Conservation (phyloP, 2,888 invertebrate genomes). For the Dryocosmus kuriphilus region DNA sequence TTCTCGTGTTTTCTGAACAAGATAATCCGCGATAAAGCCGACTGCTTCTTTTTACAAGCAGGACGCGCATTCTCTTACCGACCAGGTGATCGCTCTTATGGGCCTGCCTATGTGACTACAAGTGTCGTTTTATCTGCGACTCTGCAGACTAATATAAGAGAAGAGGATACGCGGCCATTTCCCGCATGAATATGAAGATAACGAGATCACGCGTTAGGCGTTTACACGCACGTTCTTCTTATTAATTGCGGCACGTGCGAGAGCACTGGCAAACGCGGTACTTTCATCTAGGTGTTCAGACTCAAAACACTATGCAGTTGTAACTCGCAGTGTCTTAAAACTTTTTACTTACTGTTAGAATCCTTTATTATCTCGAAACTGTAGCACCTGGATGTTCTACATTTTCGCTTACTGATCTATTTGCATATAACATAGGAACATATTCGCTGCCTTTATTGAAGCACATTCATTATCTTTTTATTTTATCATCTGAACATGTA, state of each 20-base stretch:
- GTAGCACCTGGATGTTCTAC: slow-evolving; percentile 26
- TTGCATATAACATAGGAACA: slow-evolving; percentile 10
- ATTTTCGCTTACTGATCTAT: slow-evolving; percentile 6
- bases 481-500: background rate
- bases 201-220: slow-evolving; percentile 45
- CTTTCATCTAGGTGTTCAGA: slow-evolving; percentile 16
- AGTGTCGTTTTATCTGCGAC: slow-evolving; percentile 8
- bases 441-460: background rate
- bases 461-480: background rate
- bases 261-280: slow-evolving; percentile 16
- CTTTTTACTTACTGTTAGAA: background rate
- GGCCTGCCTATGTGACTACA: slow-evolving; percentile 10
- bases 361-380: slow-evolving; percentile 10
- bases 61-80: slow-evolving; percentile 9
- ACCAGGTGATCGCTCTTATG: slow-evolving; percentile 25
- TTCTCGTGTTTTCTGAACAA: slow-evolving; percentile 24
- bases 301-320: slow-evolving; percentile 10
- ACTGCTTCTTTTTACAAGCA: slow-evolving; percentile 17
- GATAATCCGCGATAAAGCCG: slow-evolving; percentile 17
- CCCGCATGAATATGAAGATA: slow-evolving; percentile 39
- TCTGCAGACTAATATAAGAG: slow-evolving; percentile 1
- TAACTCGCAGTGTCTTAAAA: slow-evolving; percentile 6
- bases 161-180: background rate
- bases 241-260: slow-evolving; percentile 58
- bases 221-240: slow-evolving; percentile 50